Base-by-base conservation (phyloP, 2,888 invertebrate genomes). In the Palloptera scutellata region DNA sequence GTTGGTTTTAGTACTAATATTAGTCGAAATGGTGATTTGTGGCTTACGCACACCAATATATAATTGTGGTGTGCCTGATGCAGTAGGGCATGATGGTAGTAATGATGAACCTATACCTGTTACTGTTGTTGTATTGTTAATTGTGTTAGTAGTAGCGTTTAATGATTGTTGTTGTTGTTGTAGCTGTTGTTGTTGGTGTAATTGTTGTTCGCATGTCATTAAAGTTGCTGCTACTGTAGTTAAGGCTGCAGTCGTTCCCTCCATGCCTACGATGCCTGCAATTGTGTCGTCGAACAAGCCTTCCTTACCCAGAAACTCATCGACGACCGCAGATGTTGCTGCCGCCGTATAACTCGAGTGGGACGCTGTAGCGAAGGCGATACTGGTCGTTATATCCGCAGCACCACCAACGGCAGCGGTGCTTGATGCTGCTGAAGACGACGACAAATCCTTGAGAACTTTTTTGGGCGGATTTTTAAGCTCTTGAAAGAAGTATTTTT, bases 401-500 rank as follows among this genome's bases (percentile, higher is more conserved):
- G 53, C 52, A 30, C 58, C 53, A 41, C 43, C 43, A 13, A 60
- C 64, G 19, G 61, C 58, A 42, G 58, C 48, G 30, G n/a, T 43
- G 12, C 57, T 64, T n/a, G 10, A 48, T 55, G 65, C 66, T 43
- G 66, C 71, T 66, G 68, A 74, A 2, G 30, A 30, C 68, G 74
- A 70, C 68, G 85, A 83, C 54, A 96, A 87, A 86, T 96, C 96
- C 87, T 95, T 95, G 78, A 96, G 89, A 72, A 93, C 92, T 87
- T 94, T 95, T 87, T 95, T 95, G 77, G 95, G 95, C 76, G 96
- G 96, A 86, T 96, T 95, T 88, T 96, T 96, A 81, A 96, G 89
- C 86, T 96, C 95, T 88, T 95, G 94, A 88, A 96, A 96, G 88
- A 96, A 96, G 87, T 95, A 94, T 88, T 96, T 96, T 87, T 95